Evolutionary conservation across 2,113 vertebrate genomes (phyloP), one percentile per base, ranked within the genome.

Genomic region (Muscicapa adusta): DNA sequence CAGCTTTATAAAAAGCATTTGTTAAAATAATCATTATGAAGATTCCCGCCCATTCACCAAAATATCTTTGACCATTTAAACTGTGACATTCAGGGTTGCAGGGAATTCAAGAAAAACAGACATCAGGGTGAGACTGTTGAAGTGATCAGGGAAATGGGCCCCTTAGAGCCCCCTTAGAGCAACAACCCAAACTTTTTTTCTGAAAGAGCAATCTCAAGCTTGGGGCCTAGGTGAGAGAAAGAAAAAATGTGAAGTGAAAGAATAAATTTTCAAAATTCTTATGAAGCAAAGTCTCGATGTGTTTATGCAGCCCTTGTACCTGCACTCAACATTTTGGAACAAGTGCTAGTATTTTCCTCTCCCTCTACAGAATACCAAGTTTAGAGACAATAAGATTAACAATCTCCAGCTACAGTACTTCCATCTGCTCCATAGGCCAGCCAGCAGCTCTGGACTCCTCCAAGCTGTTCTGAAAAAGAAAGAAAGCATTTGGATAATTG

Each of bases 401-500:
- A 50, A 6, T 61, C 74, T 72, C 60, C 81, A 79, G 74, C 66
- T 88, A n/a, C 34, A 75, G 61, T 75, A 72, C 8, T 87, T 88
- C 50, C 2, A 19, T 68, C 87, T 94, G 80, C 48, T 94, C 17
- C 51, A 76, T 76, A 62, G 80, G 54, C 57, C 81, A 96, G 73
- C 81, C 91, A 93, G 87, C 62, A 81, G 13, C 58, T 85, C 70
- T 70, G 81, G 80, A 82, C 61, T 92, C 72, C 47, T 89, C 88
- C 58, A 92, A 82, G 62, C 20, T 91, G 45, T 67, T 91, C 73
- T 87, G 74, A 87, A 91, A 94, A 92, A 91, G 58, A 95, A 92
- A 91, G 58, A 92, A 96, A 92, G 91, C 74, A 82, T 94, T 93
- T 89, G 87, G 65, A 47, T 95, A 94, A 97, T 92, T 95, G 84